Conservation (phyloP, 2,888 invertebrate species). For the Exephanes ischioxanthus region DNA sequence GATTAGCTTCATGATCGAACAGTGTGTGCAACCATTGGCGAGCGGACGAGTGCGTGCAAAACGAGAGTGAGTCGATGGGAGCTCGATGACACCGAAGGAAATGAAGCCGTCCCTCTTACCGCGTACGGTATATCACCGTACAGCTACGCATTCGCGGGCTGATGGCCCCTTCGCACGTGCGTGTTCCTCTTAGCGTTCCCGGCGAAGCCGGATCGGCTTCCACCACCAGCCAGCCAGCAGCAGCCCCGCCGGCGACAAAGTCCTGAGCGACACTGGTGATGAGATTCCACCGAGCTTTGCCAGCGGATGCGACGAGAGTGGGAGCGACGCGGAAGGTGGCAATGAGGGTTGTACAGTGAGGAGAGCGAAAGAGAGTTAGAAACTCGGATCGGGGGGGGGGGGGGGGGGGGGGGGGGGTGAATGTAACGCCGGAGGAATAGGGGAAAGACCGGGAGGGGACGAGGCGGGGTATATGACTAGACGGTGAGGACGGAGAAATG, state of each 20-base stretch:
- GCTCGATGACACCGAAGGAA: constrained; percentile 72
- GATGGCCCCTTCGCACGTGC: constrained; percentile 58
- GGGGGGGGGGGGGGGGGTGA: constrained; percentile 45
- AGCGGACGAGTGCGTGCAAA: constrained; percentile 52
- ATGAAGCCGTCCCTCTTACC: constrained; percentile 68
- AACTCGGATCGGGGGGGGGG: constrained; percentile 47
- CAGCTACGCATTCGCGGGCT: constrained; percentile 39
- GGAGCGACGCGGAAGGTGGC: constrained; percentile 44
- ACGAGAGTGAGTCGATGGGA: constrained; percentile 51
- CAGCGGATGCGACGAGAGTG: constrained; percentile 36
- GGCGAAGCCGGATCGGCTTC: constrained; percentile 37
- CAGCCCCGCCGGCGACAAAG: constrained; percentile 46
- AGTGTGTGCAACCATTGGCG: not conserved
- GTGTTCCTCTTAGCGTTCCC: constrained; percentile 33
- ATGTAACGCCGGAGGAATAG: constrained; percentile 36
- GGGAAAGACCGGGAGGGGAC: constrained; percentile 24
- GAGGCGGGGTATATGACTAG: constrained; percentile 21
- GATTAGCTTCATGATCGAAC: constrained; percentile 48
- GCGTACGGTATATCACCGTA: constrained; percentile 37
- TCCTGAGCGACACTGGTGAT: constrained; percentile 56
- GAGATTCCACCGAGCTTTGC: constrained; percentile 47
- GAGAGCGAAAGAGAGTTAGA: constrained; percentile 57
- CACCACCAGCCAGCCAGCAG: not conserved
- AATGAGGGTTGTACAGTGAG: constrained; percentile 44
- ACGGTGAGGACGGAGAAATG: constrained; percentile 35